These are phyloP conservation scores for Machimus rusticus DNA, from an alignment of 2,888 invertebrate genomes.

Conservation along the genomic window DNA sequence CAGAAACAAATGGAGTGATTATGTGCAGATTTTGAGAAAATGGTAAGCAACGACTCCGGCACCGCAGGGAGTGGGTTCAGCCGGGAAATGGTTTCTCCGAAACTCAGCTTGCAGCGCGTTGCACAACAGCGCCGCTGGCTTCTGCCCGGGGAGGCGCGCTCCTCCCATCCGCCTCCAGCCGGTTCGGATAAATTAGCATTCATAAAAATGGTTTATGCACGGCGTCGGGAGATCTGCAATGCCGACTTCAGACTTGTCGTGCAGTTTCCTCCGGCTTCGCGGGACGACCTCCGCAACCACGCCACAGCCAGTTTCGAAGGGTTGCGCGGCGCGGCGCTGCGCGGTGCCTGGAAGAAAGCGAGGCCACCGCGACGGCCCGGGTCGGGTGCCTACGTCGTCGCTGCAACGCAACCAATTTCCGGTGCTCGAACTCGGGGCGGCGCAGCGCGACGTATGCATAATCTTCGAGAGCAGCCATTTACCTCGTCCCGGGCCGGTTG, in stretches of 20 bases:
- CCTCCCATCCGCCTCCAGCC: not conserved
- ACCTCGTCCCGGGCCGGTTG: not conserved
- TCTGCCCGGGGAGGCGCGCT: not conserved
- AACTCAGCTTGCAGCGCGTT: too few relatives aligned
- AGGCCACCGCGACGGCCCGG: not conserved
- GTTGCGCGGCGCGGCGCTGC: not conserved
- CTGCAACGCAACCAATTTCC: slow-evolving; percentile 14
- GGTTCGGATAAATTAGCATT: slow-evolving; percentile 2
- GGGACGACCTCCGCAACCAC: not conserved
- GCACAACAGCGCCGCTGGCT: too few relatives aligned
- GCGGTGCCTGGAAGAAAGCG: not conserved
- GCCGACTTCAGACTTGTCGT: not conserved
- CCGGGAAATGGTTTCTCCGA: too few relatives aligned
- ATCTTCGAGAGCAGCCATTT: slow-evolving; percentile 18
- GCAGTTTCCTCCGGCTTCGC: not conserved
- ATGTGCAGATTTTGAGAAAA: too few relatives aligned
- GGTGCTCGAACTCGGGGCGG: not conserved
- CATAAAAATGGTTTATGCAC: slow-evolving; percentile 17
- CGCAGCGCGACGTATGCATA: not conserved
- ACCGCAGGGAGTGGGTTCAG: too few relatives aligned
- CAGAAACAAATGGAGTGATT: too few relatives aligned
- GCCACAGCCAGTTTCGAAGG: not conserved
- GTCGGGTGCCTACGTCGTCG: not conserved
- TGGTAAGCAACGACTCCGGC: too few relatives aligned
- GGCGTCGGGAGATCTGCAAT: slow-evolving; percentile 4